phyloP scores from a whole-genome alignment of 2,797 vertebrate species.

The Somateria mollissima region DNA sequence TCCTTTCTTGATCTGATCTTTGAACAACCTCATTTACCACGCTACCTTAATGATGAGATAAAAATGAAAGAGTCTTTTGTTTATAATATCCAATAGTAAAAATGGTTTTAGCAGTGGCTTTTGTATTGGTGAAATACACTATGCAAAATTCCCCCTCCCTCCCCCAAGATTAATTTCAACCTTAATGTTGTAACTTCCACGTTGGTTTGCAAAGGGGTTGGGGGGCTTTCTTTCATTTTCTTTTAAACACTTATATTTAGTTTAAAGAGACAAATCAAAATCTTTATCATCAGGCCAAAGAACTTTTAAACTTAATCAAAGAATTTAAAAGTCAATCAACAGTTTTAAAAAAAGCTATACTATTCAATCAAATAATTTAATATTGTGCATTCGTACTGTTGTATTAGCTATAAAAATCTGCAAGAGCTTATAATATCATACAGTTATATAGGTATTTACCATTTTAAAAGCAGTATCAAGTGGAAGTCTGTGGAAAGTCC shows the following conservation, averaged over 20 bases:
- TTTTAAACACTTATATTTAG: constrained; percentile 7
- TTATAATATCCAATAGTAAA: not conserved
- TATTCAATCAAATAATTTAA: not conserved
- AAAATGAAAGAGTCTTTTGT: not conserved
- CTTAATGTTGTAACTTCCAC: not conserved
- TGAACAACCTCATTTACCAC: not conserved
- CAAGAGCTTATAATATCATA: not conserved
- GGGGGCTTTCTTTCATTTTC: not conserved
- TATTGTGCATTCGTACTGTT: constrained; percentile 19
- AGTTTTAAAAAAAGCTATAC: constrained; percentile 26
- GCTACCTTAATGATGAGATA: not conserved
- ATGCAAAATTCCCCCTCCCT: not conserved
- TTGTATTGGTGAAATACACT: not conserved
- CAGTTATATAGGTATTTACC: constrained; percentile 71
- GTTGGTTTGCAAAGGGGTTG: not conserved
- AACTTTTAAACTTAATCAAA: constrained; percentile 59
- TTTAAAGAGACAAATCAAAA: constrained; percentile 47
- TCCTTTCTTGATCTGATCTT: not conserved
- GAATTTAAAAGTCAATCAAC: constrained; percentile 14
- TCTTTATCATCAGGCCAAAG: constrained; percentile 44
- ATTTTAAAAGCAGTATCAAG: constrained; percentile 32
- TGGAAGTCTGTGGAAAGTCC: constrained; percentile 30
- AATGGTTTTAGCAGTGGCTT: not conserved
- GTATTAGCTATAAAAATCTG: constrained; percentile 27
- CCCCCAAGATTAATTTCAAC: not conserved